Evolutionary conservation across 2,888 invertebrate genomes (phyloP), one percentile per base, ranked within the genome.

Genomic region (Noctua fimbriata): DNA sequence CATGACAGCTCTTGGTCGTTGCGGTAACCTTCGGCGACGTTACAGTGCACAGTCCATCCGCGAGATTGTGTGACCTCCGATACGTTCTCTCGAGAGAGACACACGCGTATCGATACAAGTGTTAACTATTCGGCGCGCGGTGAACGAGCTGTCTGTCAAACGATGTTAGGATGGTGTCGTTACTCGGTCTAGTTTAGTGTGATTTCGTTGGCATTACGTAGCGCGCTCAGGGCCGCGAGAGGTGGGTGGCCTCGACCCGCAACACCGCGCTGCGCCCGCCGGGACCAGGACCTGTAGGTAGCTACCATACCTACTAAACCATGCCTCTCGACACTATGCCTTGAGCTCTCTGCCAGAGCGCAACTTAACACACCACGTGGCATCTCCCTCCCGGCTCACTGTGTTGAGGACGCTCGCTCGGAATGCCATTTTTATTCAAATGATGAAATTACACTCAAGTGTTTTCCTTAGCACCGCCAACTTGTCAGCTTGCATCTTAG

Each of bases 171-270:
- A 32, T 73, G 55, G 70, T 18, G 58, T 69, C 47, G 63, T 47
- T 21, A 32, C n/a, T 21, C 55, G 52, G 55, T 47, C 52, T 65
- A 28, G 49, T 36, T 32, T 41, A 72, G 72, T 58, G 72, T 44
- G 74, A 69, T 72, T 69, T 73, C 69, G 58, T n/a, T 58, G 55
- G 69, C 49, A 63, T 71, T 60, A 28, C 49, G 24, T 28, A n/a
- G 76, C 24, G 65, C 44, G 32, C 41, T 1, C 70, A 28, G 58
- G 71, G 81, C 75, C 73, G 87, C 82, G 88, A 89, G 84, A 88
- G 87, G 89, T 84, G 85, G 90, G 77, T 86, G 91, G 81, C 91
- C 91, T 91, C 91, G 91, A 90, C 91, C 91, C 82, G 82, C 71
- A 32, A 14, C 55, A 52, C 52, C 52, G 18, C 49, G n/a, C 44